Evolutionary conservation across 2,113 vertebrate genomes (phyloP), one percentile per base, ranked within the genome.

Genomic region (Brachypodius melanocephalos): DNA sequence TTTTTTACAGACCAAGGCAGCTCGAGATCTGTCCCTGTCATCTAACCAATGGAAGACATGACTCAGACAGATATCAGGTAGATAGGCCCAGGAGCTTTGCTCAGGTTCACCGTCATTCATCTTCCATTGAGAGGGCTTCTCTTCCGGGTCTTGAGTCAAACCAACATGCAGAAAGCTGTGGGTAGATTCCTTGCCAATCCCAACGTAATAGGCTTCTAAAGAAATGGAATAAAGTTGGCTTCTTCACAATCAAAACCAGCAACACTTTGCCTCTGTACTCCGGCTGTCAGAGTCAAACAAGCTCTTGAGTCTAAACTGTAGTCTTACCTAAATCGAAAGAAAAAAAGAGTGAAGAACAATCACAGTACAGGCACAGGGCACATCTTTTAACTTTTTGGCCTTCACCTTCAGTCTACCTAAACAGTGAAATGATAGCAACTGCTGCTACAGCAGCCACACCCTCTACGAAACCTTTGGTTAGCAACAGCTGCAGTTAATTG

Each of bases 1-100:
- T 29, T 96, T 97, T n/a, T 87, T 97, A 77, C 98, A 98, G 43
- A 98, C 98, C 36, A 98, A 95, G n/a, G 97, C 97, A 4, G 98
- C 97, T 21, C 32, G 85, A 66, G 95, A 97, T 80, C 98, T 95
- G 85, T 98, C 97, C 48, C 69, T 96, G 90, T 98, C 97, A 4
- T 95, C 92, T 57, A 98, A 94, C 96, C 97, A 98, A 62, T 91
- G 93, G 96, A 98, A 98, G 26, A 98, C 73, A 43, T 71, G 95
- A 9, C 68, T 94, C 71, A 98, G 93, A 62, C 97, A 98, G 34
- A 98, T 91, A 36, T 98, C 97, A 1, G 98, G 98, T 58, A 98
- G 88, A 34, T 62, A 9, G 62, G 96, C 96, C 98, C 97, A 98
- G 93, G 67, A 90, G 63, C 89, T 96, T 89, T 96, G 93, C 31